Percentiles rank a stretch among this genome's conserved stretches.
These are phyloP conservation scores for Trachurus trachurus DNA, from an alignment of 2,797 vertebrate species.

Conservation along the genomic window DNA sequence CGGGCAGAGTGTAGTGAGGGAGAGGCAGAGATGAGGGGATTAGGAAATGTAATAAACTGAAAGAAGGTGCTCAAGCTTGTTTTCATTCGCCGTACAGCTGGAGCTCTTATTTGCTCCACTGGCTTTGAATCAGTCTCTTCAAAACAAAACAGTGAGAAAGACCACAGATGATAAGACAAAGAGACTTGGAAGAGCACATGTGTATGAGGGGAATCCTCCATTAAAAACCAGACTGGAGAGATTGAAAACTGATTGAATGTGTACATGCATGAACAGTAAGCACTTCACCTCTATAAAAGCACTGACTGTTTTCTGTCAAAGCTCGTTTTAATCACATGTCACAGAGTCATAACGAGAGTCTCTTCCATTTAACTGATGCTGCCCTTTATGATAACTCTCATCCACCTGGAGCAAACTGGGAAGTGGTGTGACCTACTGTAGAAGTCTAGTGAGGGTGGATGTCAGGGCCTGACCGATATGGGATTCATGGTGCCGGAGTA, in stretches of 20 bases:
- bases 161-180: not conserved
- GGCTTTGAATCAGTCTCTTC: slow-evolving; percentile 27
- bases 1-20: not conserved
- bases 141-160: not conserved
- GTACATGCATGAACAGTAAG: not conserved
- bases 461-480: too few relatives aligned
- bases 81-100: slow-evolving; percentile 28
- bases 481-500: too few relatives aligned
- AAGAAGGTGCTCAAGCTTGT: slow-evolving; percentile 24
- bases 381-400: not conserved
- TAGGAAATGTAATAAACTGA: slow-evolving; percentile 38
- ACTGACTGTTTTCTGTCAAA: not conserved
- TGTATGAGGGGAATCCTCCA: not conserved
- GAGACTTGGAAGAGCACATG: not conserved
- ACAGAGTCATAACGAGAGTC: too few relatives aligned
- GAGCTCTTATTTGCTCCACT: slow-evolving; percentile 46
- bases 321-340: not conserved
- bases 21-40: slow-evolving; percentile 20
- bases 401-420: too few relatives aligned
- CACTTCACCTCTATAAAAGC: not conserved
- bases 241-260: not conserved
- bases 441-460: too few relatives aligned
- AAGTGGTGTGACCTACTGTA: not conserved
- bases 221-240: not conserved
- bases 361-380: not conserved